These are phyloP conservation scores for Tupaia chinensis DNA, from an alignment of 2,113 vertebrate species.

Conservation along the genomic window DNA sequence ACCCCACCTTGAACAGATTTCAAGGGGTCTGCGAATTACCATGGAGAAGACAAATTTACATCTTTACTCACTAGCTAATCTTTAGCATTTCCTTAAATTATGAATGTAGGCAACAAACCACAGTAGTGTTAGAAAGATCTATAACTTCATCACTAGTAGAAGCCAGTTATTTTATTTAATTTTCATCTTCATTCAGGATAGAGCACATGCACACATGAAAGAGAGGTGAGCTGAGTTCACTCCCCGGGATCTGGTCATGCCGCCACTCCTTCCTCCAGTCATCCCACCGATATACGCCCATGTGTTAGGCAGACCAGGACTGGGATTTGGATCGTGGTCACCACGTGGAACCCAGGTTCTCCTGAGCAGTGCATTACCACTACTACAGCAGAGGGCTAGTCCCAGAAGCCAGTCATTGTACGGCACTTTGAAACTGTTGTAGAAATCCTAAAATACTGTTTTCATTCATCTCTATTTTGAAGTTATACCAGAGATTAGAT, in stretches of 20 bases:
- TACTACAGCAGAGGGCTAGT: too few species aligned
- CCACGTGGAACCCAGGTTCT: too few species aligned
- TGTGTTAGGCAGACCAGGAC: too few species aligned
- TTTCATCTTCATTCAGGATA: too few species aligned
- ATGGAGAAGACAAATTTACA: neutral
- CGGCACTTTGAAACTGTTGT: conserved; percentile 1
- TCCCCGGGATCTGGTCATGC: too few species aligned
- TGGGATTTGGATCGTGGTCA: too few species aligned
- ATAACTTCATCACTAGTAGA: conserved; percentile 10
- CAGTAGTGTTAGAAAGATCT: conserved; percentile 2
- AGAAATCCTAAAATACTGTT: neutral
- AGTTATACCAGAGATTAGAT: neutral
- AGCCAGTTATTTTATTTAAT: neutral
- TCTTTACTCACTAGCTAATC: neutral
- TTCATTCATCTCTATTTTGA: neutral
- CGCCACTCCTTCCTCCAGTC: too few species aligned
- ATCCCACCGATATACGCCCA: too few species aligned
- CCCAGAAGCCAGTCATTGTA: neutral
- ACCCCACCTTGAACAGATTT: neutral
- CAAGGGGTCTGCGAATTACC: neutral
- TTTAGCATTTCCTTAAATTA: conserved; percentile 1
- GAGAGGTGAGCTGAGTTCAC: too few species aligned
- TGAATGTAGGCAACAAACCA: neutral
- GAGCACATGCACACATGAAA: too few species aligned
- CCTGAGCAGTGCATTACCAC: too few species aligned